phyloP scores from a whole-genome alignment of 2,797 vertebrate genomes.

The Numenius phaeopus region DNA sequence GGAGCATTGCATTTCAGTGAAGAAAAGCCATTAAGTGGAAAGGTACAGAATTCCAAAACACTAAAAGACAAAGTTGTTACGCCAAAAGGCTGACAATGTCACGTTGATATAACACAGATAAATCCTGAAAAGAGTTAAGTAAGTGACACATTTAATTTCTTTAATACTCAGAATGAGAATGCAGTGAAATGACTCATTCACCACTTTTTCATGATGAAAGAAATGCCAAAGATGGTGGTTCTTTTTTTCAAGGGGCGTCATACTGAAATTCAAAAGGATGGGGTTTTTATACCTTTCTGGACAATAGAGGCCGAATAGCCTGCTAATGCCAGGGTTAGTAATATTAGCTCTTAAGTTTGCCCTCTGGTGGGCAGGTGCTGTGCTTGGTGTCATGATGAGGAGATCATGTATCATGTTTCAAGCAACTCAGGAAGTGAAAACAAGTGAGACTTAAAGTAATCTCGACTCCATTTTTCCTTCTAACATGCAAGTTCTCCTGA shows the following conservation, averaged over 20 bases:
- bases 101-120: not conserved
- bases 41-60: not conserved
- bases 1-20: not conserved
- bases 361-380: not conserved
- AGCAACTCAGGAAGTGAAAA: constrained; percentile 1
- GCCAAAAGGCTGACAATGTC: not conserved
- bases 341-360: not conserved
- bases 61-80: not conserved
- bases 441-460: not conserved
- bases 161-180: not conserved
- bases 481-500: not conserved
- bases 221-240: rapidly evolving
- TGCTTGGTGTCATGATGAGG: not conserved
- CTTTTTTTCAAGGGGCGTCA: rapidly evolving
- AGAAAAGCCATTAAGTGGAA: not conserved
- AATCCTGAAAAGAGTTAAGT: not conserved
- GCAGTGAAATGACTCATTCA: not conserved
- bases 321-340: not conserved
- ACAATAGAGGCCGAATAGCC: not conserved
- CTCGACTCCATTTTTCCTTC: not conserved
- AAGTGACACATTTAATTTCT: not conserved
- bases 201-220: not conserved
- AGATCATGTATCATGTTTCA: not conserved
- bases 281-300: not conserved
- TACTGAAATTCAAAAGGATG: not conserved